These are phyloP conservation scores for Calameuta idolon DNA, from an alignment of 2,888 invertebrate species.

Conservation along the genomic window DNA sequence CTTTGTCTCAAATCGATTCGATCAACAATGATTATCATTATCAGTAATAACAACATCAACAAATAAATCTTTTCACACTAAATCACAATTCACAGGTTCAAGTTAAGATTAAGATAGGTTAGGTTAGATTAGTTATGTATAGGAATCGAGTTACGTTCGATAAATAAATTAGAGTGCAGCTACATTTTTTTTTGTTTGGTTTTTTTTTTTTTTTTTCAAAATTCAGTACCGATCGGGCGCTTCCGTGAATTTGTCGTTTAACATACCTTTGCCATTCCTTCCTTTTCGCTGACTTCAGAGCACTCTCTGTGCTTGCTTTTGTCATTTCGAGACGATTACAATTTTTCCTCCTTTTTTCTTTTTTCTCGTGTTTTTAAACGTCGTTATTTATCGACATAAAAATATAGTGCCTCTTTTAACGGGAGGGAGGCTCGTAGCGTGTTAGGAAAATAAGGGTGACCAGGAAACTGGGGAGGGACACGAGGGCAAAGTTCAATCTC, in stretches of 20 bases:
- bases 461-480: background rate
- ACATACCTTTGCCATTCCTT: background rate
- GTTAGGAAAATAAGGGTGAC: background rate
- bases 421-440: background rate
- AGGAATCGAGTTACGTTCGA: background rate
- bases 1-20: background rate
- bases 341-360: background rate
- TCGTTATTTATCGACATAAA: background rate
- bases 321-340: background rate
- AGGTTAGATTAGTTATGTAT: background rate
- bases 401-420: background rate
- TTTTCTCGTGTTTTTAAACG: background rate
- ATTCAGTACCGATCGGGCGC: background rate
- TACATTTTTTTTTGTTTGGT: background rate
- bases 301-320: background rate
- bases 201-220: background rate
- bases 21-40: conserved; percentile 8
- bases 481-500: background rate
- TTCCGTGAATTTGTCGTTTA: background rate
- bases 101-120: background rate
- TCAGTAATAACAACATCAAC: conserved; percentile 10
- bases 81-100: conserved; percentile 8
- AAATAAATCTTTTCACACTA: conserved; percentile 5
- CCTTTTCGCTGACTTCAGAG: background rate
- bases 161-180: background rate